Conservation (phyloP, 2,888 invertebrate genomes). For the Parascotia fuliginaria region DNA sequence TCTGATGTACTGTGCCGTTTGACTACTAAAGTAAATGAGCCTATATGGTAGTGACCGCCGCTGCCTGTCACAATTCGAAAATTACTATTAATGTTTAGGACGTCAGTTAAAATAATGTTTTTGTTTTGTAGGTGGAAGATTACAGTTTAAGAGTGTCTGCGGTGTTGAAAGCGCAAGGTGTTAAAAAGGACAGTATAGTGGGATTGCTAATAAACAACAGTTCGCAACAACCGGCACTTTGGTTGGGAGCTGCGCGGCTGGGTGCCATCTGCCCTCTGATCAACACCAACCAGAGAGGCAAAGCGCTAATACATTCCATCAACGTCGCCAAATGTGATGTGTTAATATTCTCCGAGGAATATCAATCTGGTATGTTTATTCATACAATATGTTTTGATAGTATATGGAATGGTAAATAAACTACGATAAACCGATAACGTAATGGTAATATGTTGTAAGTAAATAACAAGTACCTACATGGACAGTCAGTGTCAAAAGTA, state of each 20-base stretch:
- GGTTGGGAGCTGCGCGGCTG: conserved; percentile 96
- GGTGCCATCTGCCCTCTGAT: conserved; percentile 95
- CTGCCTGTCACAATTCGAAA: no score
- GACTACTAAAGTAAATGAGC: no score
- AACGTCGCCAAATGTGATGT: conserved; percentile 94
- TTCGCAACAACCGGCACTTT: conserved; percentile 95
- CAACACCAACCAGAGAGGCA: conserved; percentile 95
- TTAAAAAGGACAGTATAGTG: conserved; percentile 94
- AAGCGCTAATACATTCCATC: conserved; percentile 95
- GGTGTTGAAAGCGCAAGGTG: conserved; percentile 91
- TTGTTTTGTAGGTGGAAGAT: conserved; percentile 90
- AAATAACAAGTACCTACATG: no score
- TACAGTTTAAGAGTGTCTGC: conserved; percentile 94
- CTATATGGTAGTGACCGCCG: no score
- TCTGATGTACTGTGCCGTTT: no score
- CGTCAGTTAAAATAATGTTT: neutral
- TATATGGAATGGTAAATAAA: no score
- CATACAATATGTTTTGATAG: no score
- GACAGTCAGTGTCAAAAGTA: no score
- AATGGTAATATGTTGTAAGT: no score
- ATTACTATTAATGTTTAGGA: neutral
- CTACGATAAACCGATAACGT: no score
- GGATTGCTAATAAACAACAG: conserved; percentile 96
- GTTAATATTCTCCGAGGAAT: conserved; percentile 92
- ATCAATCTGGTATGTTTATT: conserved; percentile 84